Evolutionary conservation across 2,113 vertebrate genomes (phyloP), one percentile per base, ranked within the genome.

Genomic region (Azemiops feae): DNA sequence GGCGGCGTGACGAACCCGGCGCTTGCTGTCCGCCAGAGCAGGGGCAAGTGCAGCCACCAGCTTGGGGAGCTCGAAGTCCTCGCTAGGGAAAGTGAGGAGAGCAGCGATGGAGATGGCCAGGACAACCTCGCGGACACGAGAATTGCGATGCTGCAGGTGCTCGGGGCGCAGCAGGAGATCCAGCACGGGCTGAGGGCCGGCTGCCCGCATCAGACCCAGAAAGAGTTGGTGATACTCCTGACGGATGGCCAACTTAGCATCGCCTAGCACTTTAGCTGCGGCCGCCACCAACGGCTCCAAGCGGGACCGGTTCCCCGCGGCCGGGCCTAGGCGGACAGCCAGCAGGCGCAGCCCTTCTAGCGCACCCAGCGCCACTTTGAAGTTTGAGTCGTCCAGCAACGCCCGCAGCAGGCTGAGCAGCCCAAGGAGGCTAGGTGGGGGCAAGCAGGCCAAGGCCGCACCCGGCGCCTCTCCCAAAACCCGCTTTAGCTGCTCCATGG

Each of bases 321-420:
- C 58, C 7, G 91, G 91, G 23, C 97, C 98, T 58, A 99, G 97
- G 92, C 97, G 98, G 94, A 97, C 93, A 88, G 99, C 98, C 34
- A 99, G 96, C 85, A 99, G 89, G 57, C 98, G 98, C 27, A 98
- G 97, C 93, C 97, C 97, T 94, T 99, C 98, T 93, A 99, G 96
- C 0, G 98, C 97, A 87, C 98, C 98, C 3, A 98, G 97, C 93
- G 98, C 96, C 55, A 98, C 98, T 97, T 97, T 98, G 95, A 99
- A 99, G 97, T 99, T 99, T 89, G 97, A 98, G 95, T 99, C 98
- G 0, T 98, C 96, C 6, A 99, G 96, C 57, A 99, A 98, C 14
- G 85, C 96, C 22, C 96, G 96, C 50, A 99, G 96, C 87, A 99
- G 98, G 93, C 96, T 93, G 91, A 99, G 97, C 91, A 99, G 98